phyloP scores from a whole-genome alignment of 2,113 vertebrate genomes.

The Pterocles burchelli region DNA sequence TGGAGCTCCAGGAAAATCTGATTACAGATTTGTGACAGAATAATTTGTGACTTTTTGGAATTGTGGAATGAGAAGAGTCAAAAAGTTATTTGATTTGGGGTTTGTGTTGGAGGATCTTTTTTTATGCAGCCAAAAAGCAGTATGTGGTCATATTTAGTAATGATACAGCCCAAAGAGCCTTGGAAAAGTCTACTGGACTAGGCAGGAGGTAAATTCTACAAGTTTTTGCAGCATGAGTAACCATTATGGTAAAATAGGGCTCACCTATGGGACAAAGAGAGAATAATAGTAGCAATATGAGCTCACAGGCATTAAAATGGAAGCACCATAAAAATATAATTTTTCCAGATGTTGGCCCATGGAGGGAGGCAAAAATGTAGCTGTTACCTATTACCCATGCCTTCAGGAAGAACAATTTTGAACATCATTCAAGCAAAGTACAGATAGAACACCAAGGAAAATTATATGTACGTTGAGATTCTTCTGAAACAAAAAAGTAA shows the following conservation, averaged over 20 bases:
- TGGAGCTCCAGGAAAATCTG: slow-evolving; percentile 49
- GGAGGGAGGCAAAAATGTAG: not conserved
- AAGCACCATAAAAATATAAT: not conserved
- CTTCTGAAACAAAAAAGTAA: not conserved
- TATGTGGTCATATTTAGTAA: not conserved
- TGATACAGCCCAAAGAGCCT: not conserved
- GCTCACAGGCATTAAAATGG: not conserved
- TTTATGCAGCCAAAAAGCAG: not conserved
- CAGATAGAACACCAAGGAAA: not conserved
- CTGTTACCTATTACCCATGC: slow-evolving; percentile 32
- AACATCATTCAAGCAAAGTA: not conserved
- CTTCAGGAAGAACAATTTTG: slow-evolving; percentile 15
- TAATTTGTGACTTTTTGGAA: slow-evolving; percentile 28
- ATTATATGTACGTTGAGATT: not conserved
- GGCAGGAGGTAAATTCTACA: not conserved
- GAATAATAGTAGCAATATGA: not conserved
- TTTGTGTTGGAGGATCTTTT: not conserved
- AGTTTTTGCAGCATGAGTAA: not conserved
- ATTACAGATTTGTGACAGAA: slow-evolving; percentile 20
- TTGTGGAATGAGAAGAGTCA: slow-evolving; percentile 21
- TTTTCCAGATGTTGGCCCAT: slow-evolving; percentile 35
- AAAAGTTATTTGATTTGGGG: not conserved
- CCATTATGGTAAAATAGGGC: not conserved
- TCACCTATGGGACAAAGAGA: not conserved
- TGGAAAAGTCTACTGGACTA: not conserved